phyloP scores from a whole-genome alignment of 1,140 invertebrate species.

The Oncopodura yosiiana region DNA sequence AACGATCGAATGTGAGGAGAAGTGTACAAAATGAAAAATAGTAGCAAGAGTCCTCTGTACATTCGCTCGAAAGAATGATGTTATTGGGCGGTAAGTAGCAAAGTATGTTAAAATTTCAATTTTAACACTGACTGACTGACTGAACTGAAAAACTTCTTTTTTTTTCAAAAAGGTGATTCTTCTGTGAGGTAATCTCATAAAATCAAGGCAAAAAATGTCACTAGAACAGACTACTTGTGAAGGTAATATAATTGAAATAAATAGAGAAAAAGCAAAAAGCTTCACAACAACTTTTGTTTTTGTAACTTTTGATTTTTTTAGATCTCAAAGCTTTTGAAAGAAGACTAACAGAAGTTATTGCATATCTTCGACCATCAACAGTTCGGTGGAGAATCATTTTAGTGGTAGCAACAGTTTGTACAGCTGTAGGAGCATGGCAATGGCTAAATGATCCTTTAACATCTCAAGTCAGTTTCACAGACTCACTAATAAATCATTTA shows the following conservation, averaged over 20 bases:
- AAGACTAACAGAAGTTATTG: constrained; percentile 89
- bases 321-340: constrained; percentile 95
- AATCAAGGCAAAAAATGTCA: constrained; percentile 36
- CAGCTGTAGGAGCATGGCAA: constrained; percentile 82
- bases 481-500: constrained; percentile 89
- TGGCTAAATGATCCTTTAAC: constrained; percentile 89
- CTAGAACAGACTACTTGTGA: constrained; percentile 43
- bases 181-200: not conserved
- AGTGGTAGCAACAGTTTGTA: constrained; percentile 71
- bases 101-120: too few species aligned
- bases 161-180: too few species aligned
- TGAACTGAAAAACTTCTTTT: too few species aligned
- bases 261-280: not conserved
- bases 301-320: constrained; percentile 39
- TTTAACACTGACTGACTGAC: too few species aligned
- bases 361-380: constrained; percentile 80
- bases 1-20: too few species aligned
- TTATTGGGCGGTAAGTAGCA: too few species aligned
- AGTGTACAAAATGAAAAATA: too few species aligned
- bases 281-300: not conserved
- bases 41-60: too few species aligned
- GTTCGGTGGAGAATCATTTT: constrained; percentile 85
- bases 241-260: constrained; percentile 35
- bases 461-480: constrained; percentile 71
- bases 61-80: too few species aligned